phyloP scores from a whole-genome alignment of 2,113 vertebrate genomes.

The Gambusia holbrooki region DNA sequence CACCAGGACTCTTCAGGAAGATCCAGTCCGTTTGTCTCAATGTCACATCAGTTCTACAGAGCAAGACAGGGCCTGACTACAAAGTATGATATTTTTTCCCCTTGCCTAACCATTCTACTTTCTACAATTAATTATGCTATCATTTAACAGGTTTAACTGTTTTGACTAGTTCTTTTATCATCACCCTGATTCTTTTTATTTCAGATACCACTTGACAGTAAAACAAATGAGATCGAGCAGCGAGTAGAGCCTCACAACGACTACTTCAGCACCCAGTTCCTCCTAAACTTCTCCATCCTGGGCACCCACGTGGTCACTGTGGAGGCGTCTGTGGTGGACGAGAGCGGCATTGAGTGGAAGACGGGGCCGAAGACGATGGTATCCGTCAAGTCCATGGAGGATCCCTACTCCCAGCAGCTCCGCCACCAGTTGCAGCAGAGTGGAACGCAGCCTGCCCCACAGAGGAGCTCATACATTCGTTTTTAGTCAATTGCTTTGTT shows the following conservation, averaged over 20 bases:
- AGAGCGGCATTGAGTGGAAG: conserved; percentile 92
- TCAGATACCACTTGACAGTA: conserved; percentile 88
- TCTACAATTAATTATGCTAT: background rate
- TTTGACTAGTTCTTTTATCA: background rate
- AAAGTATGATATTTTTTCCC: conserved; percentile 71
- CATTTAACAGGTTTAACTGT: background rate
- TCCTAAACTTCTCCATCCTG: conserved; percentile 91
- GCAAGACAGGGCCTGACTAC: conserved; percentile 89
- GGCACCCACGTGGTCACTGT: conserved; percentile 93
- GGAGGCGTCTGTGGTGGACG: conserved; percentile 94
- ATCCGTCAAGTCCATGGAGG: conserved; percentile 93
- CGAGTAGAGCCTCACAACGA: conserved; percentile 97
- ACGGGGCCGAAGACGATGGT: conserved; percentile 92
- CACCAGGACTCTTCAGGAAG: conserved; percentile 94
- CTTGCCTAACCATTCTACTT: background rate
- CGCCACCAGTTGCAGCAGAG: conserved; percentile 85
- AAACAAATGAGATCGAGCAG: conserved; percentile 96
- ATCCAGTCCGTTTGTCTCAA: conserved; percentile 95
- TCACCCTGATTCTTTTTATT: conserved; percentile 10
- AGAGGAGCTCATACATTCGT: conserved; percentile 65
- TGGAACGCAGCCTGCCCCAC: conserved; percentile 60
- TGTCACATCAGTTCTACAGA: conserved; percentile 92
- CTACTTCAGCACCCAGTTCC: conserved; percentile 98
- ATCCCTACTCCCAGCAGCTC: conserved; percentile 93
- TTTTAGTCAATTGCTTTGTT: conserved; percentile 44